Conservation (phyloP, 2,113 vertebrate species). For the Psettodes erumei region DNA sequence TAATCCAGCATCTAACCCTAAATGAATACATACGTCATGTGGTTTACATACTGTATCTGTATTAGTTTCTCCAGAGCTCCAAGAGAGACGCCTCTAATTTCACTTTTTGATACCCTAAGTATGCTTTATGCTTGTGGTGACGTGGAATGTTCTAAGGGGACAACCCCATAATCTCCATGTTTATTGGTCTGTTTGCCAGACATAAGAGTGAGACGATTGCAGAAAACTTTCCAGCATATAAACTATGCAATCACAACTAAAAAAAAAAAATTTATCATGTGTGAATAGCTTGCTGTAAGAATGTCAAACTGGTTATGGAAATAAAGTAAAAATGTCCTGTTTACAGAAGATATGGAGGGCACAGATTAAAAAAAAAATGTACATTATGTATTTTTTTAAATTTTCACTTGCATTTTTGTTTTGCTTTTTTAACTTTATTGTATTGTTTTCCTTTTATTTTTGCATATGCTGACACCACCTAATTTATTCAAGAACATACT, state of each 20-base stretch:
- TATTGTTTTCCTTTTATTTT: background rate
- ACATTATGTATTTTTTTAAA: background rate
- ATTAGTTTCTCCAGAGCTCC: slow-evolving; percentile 61
- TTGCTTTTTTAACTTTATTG: background rate
- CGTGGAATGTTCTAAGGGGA: slow-evolving; percentile 63
- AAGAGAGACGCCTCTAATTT: slow-evolving; percentile 73
- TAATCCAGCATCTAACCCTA: slow-evolving; percentile 64
- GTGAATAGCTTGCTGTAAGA: background rate
- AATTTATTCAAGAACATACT: too few relatives aligned
- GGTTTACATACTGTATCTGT: slow-evolving; percentile 73
- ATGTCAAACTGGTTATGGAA: background rate
- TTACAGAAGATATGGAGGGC: background rate
- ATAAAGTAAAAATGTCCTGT: background rate
- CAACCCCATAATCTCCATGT: slow-evolving; percentile 69
- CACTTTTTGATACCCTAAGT: slow-evolving; percentile 73
- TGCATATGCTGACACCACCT: background rate
- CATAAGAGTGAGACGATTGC: slow-evolving; percentile 23
- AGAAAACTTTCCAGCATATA: slow-evolving; percentile 46
- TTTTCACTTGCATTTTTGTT: background rate
- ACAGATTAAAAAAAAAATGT: too few relatives aligned
- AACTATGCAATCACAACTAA: slow-evolving; percentile 4
- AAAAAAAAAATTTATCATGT: slow-evolving; percentile 20
- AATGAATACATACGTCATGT: slow-evolving; percentile 78
- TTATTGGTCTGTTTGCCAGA: slow-evolving; percentile 67
- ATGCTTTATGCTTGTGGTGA: slow-evolving; percentile 70